Percentiles rank a stretch among this genome's conserved stretches.
Evolutionary conservation across 2,888 invertebrate genomes (phyloP).

Genomic region (Adelognathus sp.): DNA sequence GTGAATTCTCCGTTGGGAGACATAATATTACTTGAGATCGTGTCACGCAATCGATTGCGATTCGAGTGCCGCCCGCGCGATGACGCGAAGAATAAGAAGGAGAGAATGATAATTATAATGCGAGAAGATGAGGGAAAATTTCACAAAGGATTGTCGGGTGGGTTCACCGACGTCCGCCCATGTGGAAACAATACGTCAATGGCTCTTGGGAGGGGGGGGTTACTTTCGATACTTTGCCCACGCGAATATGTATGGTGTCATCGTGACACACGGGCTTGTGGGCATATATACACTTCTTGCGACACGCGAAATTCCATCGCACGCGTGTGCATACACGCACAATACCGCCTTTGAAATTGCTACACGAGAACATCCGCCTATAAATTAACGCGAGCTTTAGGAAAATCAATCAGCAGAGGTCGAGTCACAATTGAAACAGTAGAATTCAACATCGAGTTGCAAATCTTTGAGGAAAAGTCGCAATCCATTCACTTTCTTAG

Average conservation of each 20-base stretch:
- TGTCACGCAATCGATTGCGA: slow-evolving; percentile 15
- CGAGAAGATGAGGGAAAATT: slow-evolving; percentile 4
- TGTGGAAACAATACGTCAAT: slow-evolving; percentile 48
- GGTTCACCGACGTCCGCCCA: slow-evolving; percentile 46
- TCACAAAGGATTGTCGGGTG: slow-evolving; percentile 35
- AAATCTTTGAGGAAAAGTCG: not conserved
- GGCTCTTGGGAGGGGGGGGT: slow-evolving; percentile 7
- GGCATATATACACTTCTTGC: slow-evolving; percentile 29
- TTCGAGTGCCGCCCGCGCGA: not conserved
- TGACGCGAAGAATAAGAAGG: not conserved
- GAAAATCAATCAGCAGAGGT: slow-evolving; percentile 12
- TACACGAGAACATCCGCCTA: slow-evolving; percentile 33
- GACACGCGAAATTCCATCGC: slow-evolving; percentile 45
- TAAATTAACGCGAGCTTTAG: slow-evolving; percentile 12
- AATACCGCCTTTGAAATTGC: slow-evolving; percentile 24
- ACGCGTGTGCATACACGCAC: not conserved
- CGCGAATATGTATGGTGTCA: slow-evolving; percentile 52
- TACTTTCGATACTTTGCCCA: slow-evolving; percentile 55
- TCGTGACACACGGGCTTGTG: slow-evolving; percentile 8
- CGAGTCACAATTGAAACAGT: not conserved
- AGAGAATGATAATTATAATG: slow-evolving; percentile 6
- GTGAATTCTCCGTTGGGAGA: not conserved
- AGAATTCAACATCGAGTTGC: not conserved
- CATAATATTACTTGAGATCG: not conserved
- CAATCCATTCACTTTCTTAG: not conserved